Percentiles rank a stretch among this genome's conserved stretches.
Conservation (phyloP, 1,140 invertebrate species). For the Penaeus japonicus region DNA sequence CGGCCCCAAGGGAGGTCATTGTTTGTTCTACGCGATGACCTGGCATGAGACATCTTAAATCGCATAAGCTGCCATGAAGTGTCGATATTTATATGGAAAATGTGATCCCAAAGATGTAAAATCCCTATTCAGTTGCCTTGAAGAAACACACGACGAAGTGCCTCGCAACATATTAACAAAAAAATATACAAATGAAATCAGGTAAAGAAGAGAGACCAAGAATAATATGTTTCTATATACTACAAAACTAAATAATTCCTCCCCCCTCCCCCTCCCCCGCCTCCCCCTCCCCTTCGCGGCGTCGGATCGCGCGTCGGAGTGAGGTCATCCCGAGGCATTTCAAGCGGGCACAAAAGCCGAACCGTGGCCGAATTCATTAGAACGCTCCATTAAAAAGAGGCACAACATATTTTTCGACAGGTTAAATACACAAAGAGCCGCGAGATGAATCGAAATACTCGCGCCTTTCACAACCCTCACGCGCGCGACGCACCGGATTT, state of each 20-base stretch:
- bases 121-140: too few species aligned
- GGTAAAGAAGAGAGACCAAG: too few species aligned
- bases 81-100: too few species aligned
- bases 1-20: too few species aligned
- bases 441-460: constrained; percentile 15
- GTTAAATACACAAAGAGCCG: background rate
- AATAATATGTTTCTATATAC: too few species aligned
- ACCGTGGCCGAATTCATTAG: constrained; percentile 22
- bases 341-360: background rate
- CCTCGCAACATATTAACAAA: too few species aligned
- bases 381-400: constrained; percentile 29
- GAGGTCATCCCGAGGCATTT: background rate
- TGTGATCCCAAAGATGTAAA: too few species aligned
- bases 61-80: too few species aligned
- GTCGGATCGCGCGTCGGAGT: background rate
- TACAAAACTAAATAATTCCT: background rate
- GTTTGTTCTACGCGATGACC: too few species aligned
- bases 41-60: too few species aligned
- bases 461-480: constrained; percentile 11
- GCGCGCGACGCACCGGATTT: background rate
- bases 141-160: too few species aligned
- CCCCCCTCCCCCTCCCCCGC: background rate
- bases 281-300: background rate
- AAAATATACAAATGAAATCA: too few species aligned
- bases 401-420: constrained; percentile 36